Base-by-base conservation (phyloP, 30 jellyfish, hydroid and myxozoan species). In the Chrysaora quinquecirrha region DNA sequence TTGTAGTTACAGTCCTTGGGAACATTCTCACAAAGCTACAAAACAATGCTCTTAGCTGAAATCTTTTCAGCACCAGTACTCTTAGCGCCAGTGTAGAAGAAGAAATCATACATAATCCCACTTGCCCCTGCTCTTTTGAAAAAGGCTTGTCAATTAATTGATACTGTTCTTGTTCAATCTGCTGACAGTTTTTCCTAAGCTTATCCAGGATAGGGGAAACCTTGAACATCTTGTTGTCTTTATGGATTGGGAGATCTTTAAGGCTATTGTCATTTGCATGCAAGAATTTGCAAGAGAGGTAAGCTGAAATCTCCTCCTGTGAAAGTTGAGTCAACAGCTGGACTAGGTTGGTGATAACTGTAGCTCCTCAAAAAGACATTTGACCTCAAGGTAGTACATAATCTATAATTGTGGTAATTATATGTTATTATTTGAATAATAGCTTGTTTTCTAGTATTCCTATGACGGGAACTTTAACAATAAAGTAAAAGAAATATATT, bases 91-190 rank as follows among this genome's bases (percentile, higher is more conserved):
- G 83, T 58, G 61, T 75, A 27, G 23, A 75, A 25, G 71, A 75
- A 49, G 85, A 75, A 75, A 52, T 75, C 63, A 31, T 50, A 56
- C 11, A 75, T 75, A 9, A 75, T 21, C 7, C 84, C 83, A 48
- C 83, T 48, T 25, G 11, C 7, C 7, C 87, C 87, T 25, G 87
- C 83, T n/a, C 83, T 49, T 18, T 49, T 85, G 21, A 75, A 58
- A 58, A 9, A 7, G 10, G 64, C 63, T 66, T 22, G 22, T 66
- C 78, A 66, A 66, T 31, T 11, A 65, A 19, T 28, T 66, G 63
- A 65, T 22, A 22, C 60, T 66, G 21, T 30, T 66, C 64, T 22
- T 66, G 78, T 31, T 66, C 78, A 66, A 66, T 24, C n/a, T 60
- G 9, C 58, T 43, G 9, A 16, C 58, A 43, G 30, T 77, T 49